A percentile compares a stretch with the other conserved stretches of the same genome.
phyloP scores from a whole-genome alignment of 2,888 invertebrate genomes.

The Leucophenga montana region DNA sequence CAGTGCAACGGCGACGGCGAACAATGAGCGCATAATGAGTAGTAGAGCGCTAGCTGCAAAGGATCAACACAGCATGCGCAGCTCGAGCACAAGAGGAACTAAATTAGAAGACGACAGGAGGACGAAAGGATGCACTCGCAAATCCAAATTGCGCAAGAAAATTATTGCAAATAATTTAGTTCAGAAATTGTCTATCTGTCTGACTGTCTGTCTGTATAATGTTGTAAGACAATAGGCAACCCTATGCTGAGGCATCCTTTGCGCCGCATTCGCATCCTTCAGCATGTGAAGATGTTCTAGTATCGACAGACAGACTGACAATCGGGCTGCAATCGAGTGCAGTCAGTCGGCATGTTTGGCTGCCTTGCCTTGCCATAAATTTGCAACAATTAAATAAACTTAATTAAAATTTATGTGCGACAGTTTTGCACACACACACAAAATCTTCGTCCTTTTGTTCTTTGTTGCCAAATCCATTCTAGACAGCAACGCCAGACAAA shows the following conservation, averaged over 20 bases:
- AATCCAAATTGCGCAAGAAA: constrained; percentile 50
- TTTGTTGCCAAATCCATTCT: constrained; percentile 13
- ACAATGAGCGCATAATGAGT: constrained; percentile 13
- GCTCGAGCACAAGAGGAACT: constrained; percentile 54
- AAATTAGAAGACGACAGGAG: constrained; percentile 51
- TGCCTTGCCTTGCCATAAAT: constrained; percentile 62
- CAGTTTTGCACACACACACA: constrained; percentile 48
- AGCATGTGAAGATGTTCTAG: constrained; percentile 9
- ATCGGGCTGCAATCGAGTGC: constrained; percentile 30
- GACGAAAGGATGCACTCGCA: constrained; percentile 50
- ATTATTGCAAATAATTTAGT: constrained; percentile 69
- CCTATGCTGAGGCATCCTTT: constrained; percentile 1
- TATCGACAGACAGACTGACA: too few species aligned
- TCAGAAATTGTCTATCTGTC: constrained; percentile 53
- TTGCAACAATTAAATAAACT: constrained; percentile 66
- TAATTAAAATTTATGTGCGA: constrained; percentile 70
- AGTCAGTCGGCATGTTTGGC: constrained; percentile 38
- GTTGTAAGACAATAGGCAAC: background rate
- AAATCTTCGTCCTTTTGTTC: constrained; percentile 13
- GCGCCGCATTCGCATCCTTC: background rate
- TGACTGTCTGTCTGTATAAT: background rate
- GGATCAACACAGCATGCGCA: background rate
- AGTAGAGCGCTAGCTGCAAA: background rate
- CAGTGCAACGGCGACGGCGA: background rate
- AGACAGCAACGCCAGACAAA: background rate